Evolutionary conservation across 2,113 vertebrate genomes (phyloP), one percentile per base, ranked within the genome.

Genomic region (Campylorhamphus procurvoides): DNA sequence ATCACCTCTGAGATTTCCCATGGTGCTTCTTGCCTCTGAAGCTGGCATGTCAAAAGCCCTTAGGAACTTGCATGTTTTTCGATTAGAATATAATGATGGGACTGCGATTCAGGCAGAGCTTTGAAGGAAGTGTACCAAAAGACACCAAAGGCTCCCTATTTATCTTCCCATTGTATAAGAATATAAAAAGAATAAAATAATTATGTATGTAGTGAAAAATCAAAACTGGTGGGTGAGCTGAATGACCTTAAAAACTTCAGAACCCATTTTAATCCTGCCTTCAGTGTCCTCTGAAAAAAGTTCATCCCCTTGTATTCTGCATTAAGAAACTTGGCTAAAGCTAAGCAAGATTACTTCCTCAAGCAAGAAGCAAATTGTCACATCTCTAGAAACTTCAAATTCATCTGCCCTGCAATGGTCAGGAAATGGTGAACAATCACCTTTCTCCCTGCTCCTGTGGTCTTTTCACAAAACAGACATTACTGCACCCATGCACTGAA

Each of bases 1-100:
- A 89, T 95, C 87, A 95, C 66, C 84, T 89, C 69, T 84, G 46
- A 91, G 74, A 78, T 92, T 97, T 95, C 89, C 89, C 91, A 89
- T 94, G 77, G 84, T 95, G 53, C 28, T 78, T 94, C 69, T 68
- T 92, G 49, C 73, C 28, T 97, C 84, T 87, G 92, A 94, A 95
- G 78, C 77, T 87, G 60, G n/a, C 49, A 19, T 49, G 71, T 95
- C 69, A 94, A 94, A 96, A 95, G 53, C 77, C 66, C 44, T 71
- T 52, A 40, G 77, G 33, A 89, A 53, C 74, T 76, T 52, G 24
- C 39, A 46, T 68, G 60, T 79, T 92, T 95, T 90, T 75, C 11
- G 5, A 91, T 88, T 94, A 84, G 89, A 93, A 90, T 93, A 84
- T 90, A 86, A 86, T 71, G 63, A 89, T 81, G 47, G 35, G 29